Percentiles rank a stretch among this genome's conserved stretches.
Conservation (phyloP, 2,797 vertebrate genomes). For the Rhinophrynus dorsalis region DNA sequence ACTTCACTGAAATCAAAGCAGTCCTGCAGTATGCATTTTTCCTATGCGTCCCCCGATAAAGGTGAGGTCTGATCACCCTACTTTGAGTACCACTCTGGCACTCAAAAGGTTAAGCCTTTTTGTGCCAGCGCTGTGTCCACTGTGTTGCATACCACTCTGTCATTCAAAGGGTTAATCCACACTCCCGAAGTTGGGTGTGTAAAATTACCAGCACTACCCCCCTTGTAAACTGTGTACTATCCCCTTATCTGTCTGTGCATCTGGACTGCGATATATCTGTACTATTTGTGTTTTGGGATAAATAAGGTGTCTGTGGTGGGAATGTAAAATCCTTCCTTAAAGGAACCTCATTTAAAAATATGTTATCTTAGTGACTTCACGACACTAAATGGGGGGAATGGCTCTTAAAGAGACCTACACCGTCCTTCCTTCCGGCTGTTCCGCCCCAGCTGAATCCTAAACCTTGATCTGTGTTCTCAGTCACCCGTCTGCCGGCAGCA, state of each 20-base stretch:
- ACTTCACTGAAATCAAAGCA: too few relatives aligned
- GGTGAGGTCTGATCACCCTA: too few relatives aligned
- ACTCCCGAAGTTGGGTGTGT: not conserved
- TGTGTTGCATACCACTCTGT: too few relatives aligned
- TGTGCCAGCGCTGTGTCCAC: too few relatives aligned
- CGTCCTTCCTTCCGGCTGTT: not conserved
- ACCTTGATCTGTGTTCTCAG: too few relatives aligned
- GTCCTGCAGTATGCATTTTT: too few relatives aligned
- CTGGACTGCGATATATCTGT: not conserved
- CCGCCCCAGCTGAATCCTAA: not conserved
- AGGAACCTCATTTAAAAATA: not conserved
- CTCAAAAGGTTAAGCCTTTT: too few relatives aligned
- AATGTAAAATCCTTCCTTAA: not conserved
- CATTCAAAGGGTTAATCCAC: too few relatives aligned
- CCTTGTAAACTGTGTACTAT: not conserved
- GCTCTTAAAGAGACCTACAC: not conserved
- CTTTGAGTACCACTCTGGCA: too few relatives aligned
- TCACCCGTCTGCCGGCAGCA: too few relatives aligned
- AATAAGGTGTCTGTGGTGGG: conserved; percentile 9
- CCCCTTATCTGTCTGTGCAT: conserved; percentile 1
- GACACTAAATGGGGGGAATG: not conserved
- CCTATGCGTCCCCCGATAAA: too few relatives aligned
- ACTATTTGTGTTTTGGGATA: conserved; percentile 20
- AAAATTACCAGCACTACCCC: not conserved
- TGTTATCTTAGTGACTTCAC: not conserved